A percentile compares a stretch with the other conserved stretches of the same genome.
Evolutionary conservation across 2,888 invertebrate species (phyloP).

Genomic region (Sesia apiformis): DNA sequence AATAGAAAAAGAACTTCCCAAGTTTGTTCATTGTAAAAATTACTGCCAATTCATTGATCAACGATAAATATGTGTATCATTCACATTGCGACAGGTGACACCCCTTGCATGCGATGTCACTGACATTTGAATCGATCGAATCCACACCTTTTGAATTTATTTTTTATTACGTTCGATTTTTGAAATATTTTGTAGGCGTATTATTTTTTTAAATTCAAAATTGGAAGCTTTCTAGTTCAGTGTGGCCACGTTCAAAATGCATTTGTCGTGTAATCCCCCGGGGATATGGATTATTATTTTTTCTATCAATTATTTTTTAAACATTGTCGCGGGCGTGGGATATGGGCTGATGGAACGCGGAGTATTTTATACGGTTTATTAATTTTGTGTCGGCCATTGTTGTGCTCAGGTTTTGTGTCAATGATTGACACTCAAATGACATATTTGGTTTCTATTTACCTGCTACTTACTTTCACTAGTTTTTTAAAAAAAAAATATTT

Average conservation of each 20-base stretch:
- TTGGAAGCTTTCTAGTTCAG: slow-evolving; percentile 46
- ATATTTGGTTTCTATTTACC: no score
- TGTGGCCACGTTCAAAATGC: slow-evolving; percentile 68
- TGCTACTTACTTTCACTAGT: no score
- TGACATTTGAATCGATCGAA: slow-evolving; percentile 35
- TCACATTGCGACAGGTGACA: slow-evolving; percentile 54
- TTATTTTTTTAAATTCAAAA: slow-evolving; percentile 43
- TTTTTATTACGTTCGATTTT: not conserved
- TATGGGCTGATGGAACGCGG: slow-evolving; percentile 31
- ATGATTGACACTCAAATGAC: not conserved
- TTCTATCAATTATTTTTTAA: slow-evolving; percentile 56
- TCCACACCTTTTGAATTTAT: slow-evolving; percentile 32
- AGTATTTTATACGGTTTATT: slow-evolving; percentile 42
- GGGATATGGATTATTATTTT: slow-evolving; percentile 64
- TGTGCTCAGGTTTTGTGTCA: slow-evolving; percentile 3
- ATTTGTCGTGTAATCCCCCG: slow-evolving; percentile 71
- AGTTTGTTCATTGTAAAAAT: slow-evolving; percentile 44
- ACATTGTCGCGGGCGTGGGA: slow-evolving; percentile 49
- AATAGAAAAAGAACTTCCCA: slow-evolving; percentile 31
- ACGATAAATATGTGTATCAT: slow-evolving; percentile 45
- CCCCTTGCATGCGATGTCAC: slow-evolving; percentile 38
- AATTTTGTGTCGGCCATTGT: slow-evolving; percentile 51
- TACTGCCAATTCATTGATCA: slow-evolving; percentile 65
- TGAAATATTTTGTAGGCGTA: slow-evolving; percentile 21
- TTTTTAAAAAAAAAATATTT: no score